Evolutionary conservation across 1,140 invertebrate genomes (phyloP).

Genomic region (Sminthurinus signatus): DNA sequence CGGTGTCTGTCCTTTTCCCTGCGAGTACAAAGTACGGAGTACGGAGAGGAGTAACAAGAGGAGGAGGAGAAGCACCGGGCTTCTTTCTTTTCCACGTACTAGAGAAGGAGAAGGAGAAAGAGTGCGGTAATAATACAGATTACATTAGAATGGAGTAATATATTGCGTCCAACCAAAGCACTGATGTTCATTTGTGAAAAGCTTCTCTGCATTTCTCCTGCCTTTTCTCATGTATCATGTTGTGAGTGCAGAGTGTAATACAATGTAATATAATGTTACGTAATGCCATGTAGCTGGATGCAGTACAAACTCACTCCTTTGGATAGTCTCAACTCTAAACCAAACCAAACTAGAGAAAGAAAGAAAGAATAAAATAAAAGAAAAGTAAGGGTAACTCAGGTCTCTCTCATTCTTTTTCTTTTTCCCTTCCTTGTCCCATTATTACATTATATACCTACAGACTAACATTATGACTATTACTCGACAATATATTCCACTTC

Average conservation of each 20-base stretch:
- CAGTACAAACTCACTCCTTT: too few species aligned
- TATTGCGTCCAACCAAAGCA: conserved; percentile 38
- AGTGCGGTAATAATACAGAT: conserved; percentile 40
- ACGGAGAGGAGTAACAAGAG: too few species aligned
- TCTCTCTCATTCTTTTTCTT: conserved; percentile 11
- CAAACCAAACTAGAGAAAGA: conserved; percentile 1
- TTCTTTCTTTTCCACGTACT: too few species aligned
- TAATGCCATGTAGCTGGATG: too few species aligned
- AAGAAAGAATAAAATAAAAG: neutral
- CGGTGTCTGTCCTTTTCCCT: too few species aligned
- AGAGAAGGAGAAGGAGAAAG: too few species aligned
- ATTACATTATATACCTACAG: conserved; percentile 31
- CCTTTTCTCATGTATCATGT: neutral
- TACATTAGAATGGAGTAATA: conserved; percentile 41
- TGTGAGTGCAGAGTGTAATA: too few species aligned
- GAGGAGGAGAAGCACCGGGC: too few species aligned
- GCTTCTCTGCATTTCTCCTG: conserved; percentile 22
- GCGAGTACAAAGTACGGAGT: too few species aligned
- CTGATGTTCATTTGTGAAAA: conserved; percentile 36
- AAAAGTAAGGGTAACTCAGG: conserved; percentile 17
- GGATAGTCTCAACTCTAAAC: too few species aligned
- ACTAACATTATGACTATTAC: conserved; percentile 25
- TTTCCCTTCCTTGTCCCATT: conserved; percentile 20
- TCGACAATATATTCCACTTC: conserved; percentile 24
- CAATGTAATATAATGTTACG: too few species aligned